Evolutionary conservation across 2,888 invertebrate species (phyloP).

Genomic region (Volucella zonaria): DNA sequence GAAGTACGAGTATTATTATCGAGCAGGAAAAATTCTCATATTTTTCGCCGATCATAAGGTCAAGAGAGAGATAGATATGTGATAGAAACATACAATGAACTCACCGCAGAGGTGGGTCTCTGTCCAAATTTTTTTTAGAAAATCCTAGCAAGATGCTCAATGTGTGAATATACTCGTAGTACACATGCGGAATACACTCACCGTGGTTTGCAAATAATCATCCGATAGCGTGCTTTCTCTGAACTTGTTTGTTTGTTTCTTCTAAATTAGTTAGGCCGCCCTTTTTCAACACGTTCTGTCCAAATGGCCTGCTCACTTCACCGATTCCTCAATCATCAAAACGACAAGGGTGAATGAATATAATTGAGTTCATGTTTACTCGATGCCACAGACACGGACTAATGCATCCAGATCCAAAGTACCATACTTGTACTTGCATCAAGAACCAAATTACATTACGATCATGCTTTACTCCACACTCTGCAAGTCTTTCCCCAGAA

Average conservation of each 20-base stretch:
- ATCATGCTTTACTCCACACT: slow-evolving; percentile 25
- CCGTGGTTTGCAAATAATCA: too few relatives aligned
- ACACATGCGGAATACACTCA: too few relatives aligned
- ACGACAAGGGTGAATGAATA: slow-evolving; percentile 60
- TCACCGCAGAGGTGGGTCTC: too few relatives aligned
- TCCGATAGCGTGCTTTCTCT: too few relatives aligned
- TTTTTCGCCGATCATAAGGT: too few relatives aligned
- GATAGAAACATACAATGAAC: too few relatives aligned
- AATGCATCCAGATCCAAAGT: neutral
- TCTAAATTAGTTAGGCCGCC: slow-evolving; percentile 29
- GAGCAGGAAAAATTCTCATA: too few relatives aligned
- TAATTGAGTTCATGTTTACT: slow-evolving; percentile 71
- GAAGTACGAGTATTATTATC: too few relatives aligned
- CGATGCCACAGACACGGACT: slow-evolving; percentile 2
- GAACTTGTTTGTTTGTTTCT: slow-evolving; percentile 18
- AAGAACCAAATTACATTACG: slow-evolving; percentile 33
- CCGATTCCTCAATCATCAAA: slow-evolving; percentile 54
- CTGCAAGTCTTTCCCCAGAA: neutral
- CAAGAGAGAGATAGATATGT: too few relatives aligned
- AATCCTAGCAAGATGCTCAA: too few relatives aligned
- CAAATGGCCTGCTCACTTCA: slow-evolving; percentile 32
- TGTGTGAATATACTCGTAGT: too few relatives aligned
- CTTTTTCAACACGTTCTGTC: slow-evolving; percentile 62
- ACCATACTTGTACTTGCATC: slow-evolving; percentile 1
- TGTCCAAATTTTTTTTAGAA: too few relatives aligned